These are phyloP conservation scores for Synanthedon myopaeformis DNA, from an alignment of 2,888 invertebrate genomes.

Conservation along the genomic window DNA sequence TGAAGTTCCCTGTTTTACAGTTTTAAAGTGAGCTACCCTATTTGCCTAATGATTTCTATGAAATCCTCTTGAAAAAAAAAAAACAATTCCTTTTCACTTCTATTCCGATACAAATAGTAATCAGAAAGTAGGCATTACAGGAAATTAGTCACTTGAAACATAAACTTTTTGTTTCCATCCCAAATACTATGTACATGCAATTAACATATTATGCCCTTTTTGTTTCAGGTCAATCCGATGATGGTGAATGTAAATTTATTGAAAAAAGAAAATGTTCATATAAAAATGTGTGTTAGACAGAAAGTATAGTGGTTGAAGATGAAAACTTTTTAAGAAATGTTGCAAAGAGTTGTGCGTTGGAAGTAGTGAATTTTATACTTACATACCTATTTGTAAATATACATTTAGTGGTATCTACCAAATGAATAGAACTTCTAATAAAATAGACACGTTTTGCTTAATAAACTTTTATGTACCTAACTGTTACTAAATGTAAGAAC, in stretches of 20 bases:
- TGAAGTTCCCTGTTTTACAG: too few relatives aligned
- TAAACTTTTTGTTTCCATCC: too few relatives aligned
- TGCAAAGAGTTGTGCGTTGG: conserved; percentile 36
- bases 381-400: conserved; percentile 57
- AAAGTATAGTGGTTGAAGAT: conserved; percentile 35
- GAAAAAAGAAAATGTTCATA: conserved; percentile 25
- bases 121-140: too few relatives aligned
- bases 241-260: conserved; percentile 25
- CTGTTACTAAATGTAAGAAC: conserved; percentile 53
- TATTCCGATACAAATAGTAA: too few relatives aligned
- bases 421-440: conserved; percentile 33
- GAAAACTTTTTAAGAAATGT: conserved; percentile 39
- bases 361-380: conserved; percentile 57
- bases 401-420: conserved; percentile 28
- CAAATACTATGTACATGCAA: too few relatives aligned
- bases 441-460: conserved; percentile 59
- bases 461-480: conserved; percentile 48
- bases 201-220: conserved; percentile 5
- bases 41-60: too few relatives aligned
- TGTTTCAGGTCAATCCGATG: conserved; percentile 53
- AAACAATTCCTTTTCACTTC: too few relatives aligned
- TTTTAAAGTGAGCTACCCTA: too few relatives aligned
- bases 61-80: too few relatives aligned
- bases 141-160: too few relatives aligned
- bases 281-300: conserved; percentile 53